Base-by-base conservation (phyloP, 2,888 invertebrate species). In the Uropetala carovei region DNA sequence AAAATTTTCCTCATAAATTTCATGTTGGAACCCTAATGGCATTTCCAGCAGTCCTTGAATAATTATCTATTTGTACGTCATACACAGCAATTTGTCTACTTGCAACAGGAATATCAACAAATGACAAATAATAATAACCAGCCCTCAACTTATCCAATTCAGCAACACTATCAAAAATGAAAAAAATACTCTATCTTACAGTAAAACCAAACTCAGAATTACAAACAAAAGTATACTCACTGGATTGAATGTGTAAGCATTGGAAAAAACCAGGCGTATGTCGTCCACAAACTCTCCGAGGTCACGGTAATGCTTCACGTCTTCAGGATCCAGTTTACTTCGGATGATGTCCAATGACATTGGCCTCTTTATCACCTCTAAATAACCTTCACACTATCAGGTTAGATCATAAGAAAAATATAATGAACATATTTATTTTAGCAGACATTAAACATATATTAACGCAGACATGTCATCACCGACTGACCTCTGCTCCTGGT, bases 311-410 rank as follows among this genome's bases (percentile, higher is more conserved):
- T 97, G 97, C 94, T 96, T 96, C 92, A 96, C 96, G 94, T 96
- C 95, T 93, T 96, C 96, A 94, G 97, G 97, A 95, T 98, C 97
- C 94, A 99, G 96, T 95, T 97, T 97, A 94, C 97, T 96, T 94
- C 98, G 97, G 94, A 99, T 97, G 93, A 96, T 96, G 95, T 98
- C 98, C 94, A 99, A 96, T 93, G 98, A 98, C 96, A 98, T 98
- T 60, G 99, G 98, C 91, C 96, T 96, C 93, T 97, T 95, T 93
- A 98, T 97, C 94, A 97, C 96, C 92, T 96, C 96, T 95, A 97
- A 96, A 95, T 97, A 97, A 43, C 89, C 89, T 60, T 89, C 89
- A 64, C 89, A 89, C 93, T 97, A 97, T 10, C 95, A 95, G 93
- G 97, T 96, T 97, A 97, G 94, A 16, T 94, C 94, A 92, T 93